Base-by-base conservation (phyloP, 2,888 invertebrate genomes). In the Aleiodes alternator region DNA sequence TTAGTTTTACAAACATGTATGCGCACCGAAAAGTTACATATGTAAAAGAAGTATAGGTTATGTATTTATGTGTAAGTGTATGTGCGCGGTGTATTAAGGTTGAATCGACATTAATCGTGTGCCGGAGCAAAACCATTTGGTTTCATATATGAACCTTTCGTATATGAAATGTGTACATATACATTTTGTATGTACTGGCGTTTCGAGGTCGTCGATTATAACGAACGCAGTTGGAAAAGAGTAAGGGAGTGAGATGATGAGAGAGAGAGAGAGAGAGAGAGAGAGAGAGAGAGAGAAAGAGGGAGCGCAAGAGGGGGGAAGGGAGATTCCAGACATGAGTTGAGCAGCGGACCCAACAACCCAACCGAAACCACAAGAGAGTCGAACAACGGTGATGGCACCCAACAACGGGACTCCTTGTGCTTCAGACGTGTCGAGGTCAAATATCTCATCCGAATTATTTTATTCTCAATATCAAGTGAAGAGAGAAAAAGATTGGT, bases 191-290 rank as follows among this genome's bases (percentile, higher is more conserved):
- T 61, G 14, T 31, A 61, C 48, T 16, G 29, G 64, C 43, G 11
- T 64, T 64, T 72, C 72, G 72, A 72, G 59, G 59, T 72, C 57
- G 72, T 72, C 61, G 64, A 72, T 72, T 61, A 72, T 61, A 72
- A 72, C 72, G 59, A 51, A 64, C 61, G 51, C 34, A 56, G 55
- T n/a, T 38, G 29, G 23, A 31, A 43, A 43, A 43, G 43, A 43
- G 43, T 43, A 11, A 43, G 43, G 43, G 43, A 43, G 43, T 43
- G 9, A 43, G 43, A 9, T 43, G 53, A 53, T 55, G 55, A 55
- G 55, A n/a, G 4, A 53, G 53, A n/a, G 16, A 23, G 23, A 23
- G 23, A 23, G 34, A 5, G 31, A 5, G 31, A 31, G 5, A 31
- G 31, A 31, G n/a, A 31, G 31, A 31, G 51, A 51, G 12, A 14